These are phyloP conservation scores for Drosophila subsilvestris DNA, from an alignment of 2,888 invertebrate species.

Conservation along the genomic window DNA sequence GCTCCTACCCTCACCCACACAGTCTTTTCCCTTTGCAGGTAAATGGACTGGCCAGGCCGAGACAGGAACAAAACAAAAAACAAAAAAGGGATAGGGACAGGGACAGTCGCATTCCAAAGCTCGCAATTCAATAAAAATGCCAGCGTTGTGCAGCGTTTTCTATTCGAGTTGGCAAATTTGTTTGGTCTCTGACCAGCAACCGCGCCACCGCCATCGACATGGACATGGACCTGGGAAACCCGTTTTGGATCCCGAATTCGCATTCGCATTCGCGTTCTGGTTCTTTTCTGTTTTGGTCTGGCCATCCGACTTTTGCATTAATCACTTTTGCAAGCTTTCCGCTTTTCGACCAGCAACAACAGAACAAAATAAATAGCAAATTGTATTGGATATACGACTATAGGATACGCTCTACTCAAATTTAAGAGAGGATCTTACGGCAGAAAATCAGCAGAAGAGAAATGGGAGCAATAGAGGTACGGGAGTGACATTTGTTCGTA, in stretches of 20 bases:
- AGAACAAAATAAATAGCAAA: conserved; percentile 5
- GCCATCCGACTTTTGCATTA: conserved; percentile 71
- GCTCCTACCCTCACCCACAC: conserved; percentile 10
- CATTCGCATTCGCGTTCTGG: neutral
- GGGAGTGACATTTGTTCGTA: neutral
- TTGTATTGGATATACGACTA: neutral
- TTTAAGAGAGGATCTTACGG: neutral
- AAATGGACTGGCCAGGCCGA: neutral
- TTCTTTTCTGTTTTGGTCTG: conserved; percentile 16
- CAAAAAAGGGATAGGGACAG: conserved; percentile 51
- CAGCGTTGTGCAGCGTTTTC: conserved; percentile 62
- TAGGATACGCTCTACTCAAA: neutral
- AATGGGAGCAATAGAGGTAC: neutral
- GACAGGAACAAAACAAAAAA: neutral
- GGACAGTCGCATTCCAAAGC: conserved; percentile 60
- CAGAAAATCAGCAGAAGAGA: neutral
- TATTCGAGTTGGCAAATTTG: conserved; percentile 72
- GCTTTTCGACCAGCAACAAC: conserved; percentile 35
- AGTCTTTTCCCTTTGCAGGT: neutral
- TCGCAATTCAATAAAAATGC: conserved; percentile 75
- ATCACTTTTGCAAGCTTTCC: conserved; percentile 77
- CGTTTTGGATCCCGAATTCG: neutral
- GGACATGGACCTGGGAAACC: conserved; percentile 10
- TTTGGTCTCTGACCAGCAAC: conserved; percentile 35
- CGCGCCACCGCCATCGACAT: conserved; percentile 40